Conservation (phyloP, 2,888 invertebrate species). For the Nephrotoma flavescens region DNA sequence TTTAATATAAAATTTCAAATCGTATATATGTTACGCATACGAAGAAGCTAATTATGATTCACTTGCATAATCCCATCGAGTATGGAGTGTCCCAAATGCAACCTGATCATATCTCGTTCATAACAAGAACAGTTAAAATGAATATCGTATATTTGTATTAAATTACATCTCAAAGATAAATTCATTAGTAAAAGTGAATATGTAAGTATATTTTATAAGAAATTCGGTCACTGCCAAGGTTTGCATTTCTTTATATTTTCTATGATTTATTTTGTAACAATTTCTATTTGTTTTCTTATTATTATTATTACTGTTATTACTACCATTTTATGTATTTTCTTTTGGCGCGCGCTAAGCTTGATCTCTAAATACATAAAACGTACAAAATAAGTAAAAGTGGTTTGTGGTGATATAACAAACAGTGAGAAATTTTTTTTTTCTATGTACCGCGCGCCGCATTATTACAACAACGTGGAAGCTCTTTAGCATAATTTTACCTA, state of each 20-base stretch:
- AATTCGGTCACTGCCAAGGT: conserved; percentile 1
- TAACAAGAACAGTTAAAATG: background rate
- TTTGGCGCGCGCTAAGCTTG: background rate
- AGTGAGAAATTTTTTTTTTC: background rate
- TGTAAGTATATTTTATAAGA: background rate
- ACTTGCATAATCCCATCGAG: background rate
- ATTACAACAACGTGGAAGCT: background rate
- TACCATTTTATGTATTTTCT: background rate
- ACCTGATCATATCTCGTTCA: background rate
- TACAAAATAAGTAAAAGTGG: background rate
- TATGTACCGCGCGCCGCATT: background rate
- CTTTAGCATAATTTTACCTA: background rate
- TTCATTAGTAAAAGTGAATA: background rate
- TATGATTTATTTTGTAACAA: background rate
- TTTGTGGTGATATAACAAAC: background rate
- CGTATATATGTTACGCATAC: background rate
- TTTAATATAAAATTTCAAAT: background rate
- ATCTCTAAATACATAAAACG: background rate
- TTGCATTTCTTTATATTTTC: background rate
- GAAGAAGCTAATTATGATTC: background rate
- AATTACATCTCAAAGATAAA: background rate
- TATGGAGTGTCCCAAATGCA: background rate
- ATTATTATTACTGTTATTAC: background rate
- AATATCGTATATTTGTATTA: background rate
- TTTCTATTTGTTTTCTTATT: background rate